phyloP scores from a whole-genome alignment of 2,113 vertebrate species.

The Paratilapia polleni region DNA sequence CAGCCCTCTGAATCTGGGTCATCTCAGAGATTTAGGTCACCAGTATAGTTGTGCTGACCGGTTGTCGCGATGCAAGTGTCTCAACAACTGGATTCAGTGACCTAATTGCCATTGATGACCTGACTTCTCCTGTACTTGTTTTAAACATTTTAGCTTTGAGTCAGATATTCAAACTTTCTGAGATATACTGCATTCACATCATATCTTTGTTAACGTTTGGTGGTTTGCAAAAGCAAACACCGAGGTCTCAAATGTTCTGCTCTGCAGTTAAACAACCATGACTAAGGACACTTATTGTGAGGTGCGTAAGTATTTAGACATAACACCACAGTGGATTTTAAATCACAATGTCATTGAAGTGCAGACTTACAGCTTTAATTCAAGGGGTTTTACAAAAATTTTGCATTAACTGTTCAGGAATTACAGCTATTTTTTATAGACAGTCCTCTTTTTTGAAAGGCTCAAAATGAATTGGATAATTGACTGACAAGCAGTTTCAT shows the following conservation, averaged over 20 bases:
- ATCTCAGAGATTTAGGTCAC: neutral
- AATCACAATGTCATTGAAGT: neutral
- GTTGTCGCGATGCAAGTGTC: neutral
- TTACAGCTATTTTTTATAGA: neutral
- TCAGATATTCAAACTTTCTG: neutral
- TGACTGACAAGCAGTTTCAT: neutral
- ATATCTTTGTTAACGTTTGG: too few relatives aligned
- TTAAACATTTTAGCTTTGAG: neutral
- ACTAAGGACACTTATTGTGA: too few relatives aligned
- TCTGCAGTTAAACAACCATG: too few relatives aligned
- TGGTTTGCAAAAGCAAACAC: too few relatives aligned
- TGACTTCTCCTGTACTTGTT: neutral
- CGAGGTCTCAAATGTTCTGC: too few relatives aligned
- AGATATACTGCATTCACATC: too few relatives aligned
- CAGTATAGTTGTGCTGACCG: too few relatives aligned
- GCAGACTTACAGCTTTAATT: neutral
- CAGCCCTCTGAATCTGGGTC: slow-evolving; percentile 18
- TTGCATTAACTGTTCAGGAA: neutral
- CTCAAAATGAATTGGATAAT: neutral
- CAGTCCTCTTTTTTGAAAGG: neutral
- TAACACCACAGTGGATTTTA: neutral
- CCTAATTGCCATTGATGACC: neutral
- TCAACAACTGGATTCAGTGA: neutral
- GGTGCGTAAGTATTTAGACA: too few relatives aligned
- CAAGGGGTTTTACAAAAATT: neutral